Base-by-base conservation (phyloP, 2,888 invertebrate genomes). In the Coleophora flavipennella region DNA sequence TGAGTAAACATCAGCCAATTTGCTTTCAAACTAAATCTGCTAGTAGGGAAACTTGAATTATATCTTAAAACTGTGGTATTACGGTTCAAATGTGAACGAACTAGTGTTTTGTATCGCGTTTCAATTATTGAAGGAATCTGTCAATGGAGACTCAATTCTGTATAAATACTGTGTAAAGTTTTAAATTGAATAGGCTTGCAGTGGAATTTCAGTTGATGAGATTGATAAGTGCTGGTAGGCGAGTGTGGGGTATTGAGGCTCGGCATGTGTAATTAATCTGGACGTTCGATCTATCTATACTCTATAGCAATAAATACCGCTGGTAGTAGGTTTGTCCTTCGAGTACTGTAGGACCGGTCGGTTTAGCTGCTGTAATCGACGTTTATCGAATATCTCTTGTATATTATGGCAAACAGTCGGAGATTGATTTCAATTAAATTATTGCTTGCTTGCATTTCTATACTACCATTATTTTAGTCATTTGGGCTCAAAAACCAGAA, bases 221-320 rank as follows among this genome's bases (percentile, higher is more conserved):
- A 60, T 64, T 64, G 66, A 63, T 70, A 65, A 55, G 53, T 62
- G 64, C 54, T 58, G 56, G 64, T 59, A 62, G 59, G 61, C 58
- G 55, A 58, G 59, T 63, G 29, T 60, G 53, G 62, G 59, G 59
- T 42, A 42, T 46, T 42, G 49, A 46, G 49, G 55, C 55, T 55
- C 54, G 52, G 68, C 62, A 68, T 73, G 62, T 69, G 71, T 73
- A 76, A 73, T 74, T 74, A 73, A 73, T 74, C 70, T 71, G 60
- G 64, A 67, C 67, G 67, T 68, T 73, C 64, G 66, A 73, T 75
- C 71, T n/a, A n/a, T n/a, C n/a, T n/a, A n/a, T n/a, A n/a, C n/a
- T n/a, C n/a, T 74, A 71, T 65, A 72, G 65, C 70, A 71, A 72
- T 71, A 74, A 73, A 74, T 73, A 72, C 71, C 64, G 66, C 67